Percentiles rank a stretch among this genome's conserved stretches.
These are phyloP conservation scores for Nannobrachium achirus DNA, from an alignment of 2,113 vertebrate species.

Conservation along the genomic window DNA sequence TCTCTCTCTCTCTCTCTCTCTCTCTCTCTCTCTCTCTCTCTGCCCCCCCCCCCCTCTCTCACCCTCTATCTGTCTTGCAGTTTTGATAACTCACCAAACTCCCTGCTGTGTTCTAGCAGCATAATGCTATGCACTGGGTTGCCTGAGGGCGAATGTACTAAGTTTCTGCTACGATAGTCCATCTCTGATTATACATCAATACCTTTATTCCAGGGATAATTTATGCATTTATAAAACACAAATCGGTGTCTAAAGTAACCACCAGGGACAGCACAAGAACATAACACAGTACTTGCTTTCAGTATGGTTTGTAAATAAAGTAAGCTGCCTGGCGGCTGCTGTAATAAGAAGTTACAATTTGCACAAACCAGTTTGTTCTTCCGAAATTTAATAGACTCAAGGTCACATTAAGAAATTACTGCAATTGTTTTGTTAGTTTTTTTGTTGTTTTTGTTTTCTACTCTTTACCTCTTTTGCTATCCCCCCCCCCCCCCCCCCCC, in stretches of 20 bases:
- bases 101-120: slow-evolving; percentile 53
- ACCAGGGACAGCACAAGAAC: slow-evolving; percentile 55
- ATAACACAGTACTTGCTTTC: slow-evolving; percentile 49
- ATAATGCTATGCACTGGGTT: slow-evolving; percentile 48
- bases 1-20: slow-evolving; percentile 6
- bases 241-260: slow-evolving; percentile 73
- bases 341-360: slow-evolving; percentile 43
- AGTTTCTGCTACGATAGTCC: slow-evolving; percentile 63
- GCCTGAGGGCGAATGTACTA: slow-evolving; percentile 63
- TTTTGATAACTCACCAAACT: slow-evolving; percentile 31
- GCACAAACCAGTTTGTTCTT: slow-evolving; percentile 14
- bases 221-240: slow-evolving; percentile 78
- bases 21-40: slow-evolving; percentile 3
- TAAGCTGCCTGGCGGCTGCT: slow-evolving; percentile 29
- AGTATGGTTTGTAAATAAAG: slow-evolving; percentile 43
- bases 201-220: slow-evolving; percentile 76
- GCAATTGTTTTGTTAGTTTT: background rate
- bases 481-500: too few relatives aligned
- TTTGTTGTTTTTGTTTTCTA: slow-evolving; percentile 6
- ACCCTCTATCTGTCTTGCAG: background rate
- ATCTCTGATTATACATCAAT: slow-evolving; percentile 79
- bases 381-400: slow-evolving; percentile 3
- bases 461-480: slow-evolving; percentile 32
- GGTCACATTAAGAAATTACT: slow-evolving; percentile 6
- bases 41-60: too few relatives aligned